Base-by-base conservation (phyloP, 2,113 vertebrate species). In the Dicentrarchus labrax region DNA sequence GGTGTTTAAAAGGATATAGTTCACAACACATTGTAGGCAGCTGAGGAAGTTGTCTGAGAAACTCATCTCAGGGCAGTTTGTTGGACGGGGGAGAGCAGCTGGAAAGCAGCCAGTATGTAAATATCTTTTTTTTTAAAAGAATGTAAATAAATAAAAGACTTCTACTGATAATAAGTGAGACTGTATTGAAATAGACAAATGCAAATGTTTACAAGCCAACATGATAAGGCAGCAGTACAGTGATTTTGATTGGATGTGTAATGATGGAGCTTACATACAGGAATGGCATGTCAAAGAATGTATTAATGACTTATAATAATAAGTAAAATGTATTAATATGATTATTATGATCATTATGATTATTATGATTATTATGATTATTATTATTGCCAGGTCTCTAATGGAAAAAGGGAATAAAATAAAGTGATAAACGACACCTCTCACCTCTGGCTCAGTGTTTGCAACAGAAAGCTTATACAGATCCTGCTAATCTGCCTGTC, bases 141-240 rank as follows among this genome's bases (percentile, higher is more conserved):
- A 78, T 86, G 71, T 76, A 64, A 84, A 83, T 80, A 73, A 83
- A 84, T 43, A 4, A 83, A 62, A 74, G 53, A 72, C 57, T 57
- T 72, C 7, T 75, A 43, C n/a, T 72, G 36, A 51, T 51, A n/a
- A 39, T 0, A 17, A 72, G n/a, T 76, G 53, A 50, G 60, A 53
- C 5, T 78, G 21, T 15, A 3, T 24, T 70, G 11, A 1, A 66
- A 36, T 69, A 21, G 6, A 17, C 7, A 36, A 56, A 66, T 54
- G 47, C 22, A 82, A 24, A n/a, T 48, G 51, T 38, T 66, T 36
- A 39, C 13, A 50, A 21, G 57, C 17, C 39, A 8, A 7, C 2
- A 10, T 66, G 60, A 74, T 13, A 8, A 6, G 22, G 72, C 16
- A 21, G 9, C 36, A 24, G 3, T 36, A 3, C 64, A 19, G 16